A percentile compares a stretch with the other conserved stretches of the same genome.
Evolutionary conservation across 2,113 vertebrate genomes (phyloP).

Genomic region (Conger conger): DNA sequence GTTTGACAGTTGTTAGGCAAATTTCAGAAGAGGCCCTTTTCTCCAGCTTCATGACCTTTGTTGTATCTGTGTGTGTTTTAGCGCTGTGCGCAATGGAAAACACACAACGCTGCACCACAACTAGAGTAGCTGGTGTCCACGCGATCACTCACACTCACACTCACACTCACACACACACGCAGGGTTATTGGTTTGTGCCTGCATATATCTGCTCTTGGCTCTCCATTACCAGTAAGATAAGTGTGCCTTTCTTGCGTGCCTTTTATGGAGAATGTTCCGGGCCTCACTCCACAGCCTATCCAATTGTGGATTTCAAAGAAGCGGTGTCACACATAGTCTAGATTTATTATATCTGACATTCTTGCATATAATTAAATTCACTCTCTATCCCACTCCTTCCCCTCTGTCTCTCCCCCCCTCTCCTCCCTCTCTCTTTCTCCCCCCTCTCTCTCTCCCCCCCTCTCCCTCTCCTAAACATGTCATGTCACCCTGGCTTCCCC

Average conservation of each 20-base stretch:
- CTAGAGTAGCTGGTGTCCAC: background rate
- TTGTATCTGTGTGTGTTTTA: background rate
- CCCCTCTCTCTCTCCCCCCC: background rate
- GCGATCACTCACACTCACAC: too few species aligned
- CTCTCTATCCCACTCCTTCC: background rate
- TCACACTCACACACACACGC: too few species aligned
- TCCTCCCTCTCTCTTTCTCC: slow-evolving; percentile 13
- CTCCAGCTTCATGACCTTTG: background rate
- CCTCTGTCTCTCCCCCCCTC: background rate
- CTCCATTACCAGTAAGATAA: slow-evolving; percentile 14
- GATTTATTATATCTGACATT: slow-evolving; percentile 26
- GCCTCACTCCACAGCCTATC: slow-evolving; percentile 1
- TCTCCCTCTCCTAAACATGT: background rate
- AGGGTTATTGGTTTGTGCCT: background rate
- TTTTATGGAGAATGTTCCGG: slow-evolving; percentile 6
- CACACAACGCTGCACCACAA: background rate
- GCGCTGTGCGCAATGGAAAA: background rate
- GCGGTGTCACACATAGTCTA: slow-evolving; percentile 13
- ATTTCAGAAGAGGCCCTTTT: background rate
- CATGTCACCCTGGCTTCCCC: background rate
- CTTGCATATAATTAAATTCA: slow-evolving; percentile 32
- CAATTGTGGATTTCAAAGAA: slow-evolving; percentile 3
- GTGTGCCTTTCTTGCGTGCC: slow-evolving; percentile 9
- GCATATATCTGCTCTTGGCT: background rate
- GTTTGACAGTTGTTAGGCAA: background rate